Percentiles rank a stretch among this genome's conserved stretches.
Evolutionary conservation across 1,140 invertebrate species (phyloP).

Genomic region (Yoshiicerus persimilis): DNA sequence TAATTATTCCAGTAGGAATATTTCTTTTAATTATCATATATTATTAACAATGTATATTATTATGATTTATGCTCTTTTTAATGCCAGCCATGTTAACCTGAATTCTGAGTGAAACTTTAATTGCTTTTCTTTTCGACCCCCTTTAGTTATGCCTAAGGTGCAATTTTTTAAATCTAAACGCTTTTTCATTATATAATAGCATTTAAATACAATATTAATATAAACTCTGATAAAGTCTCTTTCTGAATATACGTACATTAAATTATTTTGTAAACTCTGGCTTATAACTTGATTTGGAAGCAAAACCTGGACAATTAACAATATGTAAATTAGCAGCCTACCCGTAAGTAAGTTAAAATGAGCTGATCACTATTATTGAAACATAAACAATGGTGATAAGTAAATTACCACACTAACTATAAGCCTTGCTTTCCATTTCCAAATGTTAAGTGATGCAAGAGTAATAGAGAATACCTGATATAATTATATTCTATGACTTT

Average conservation of each 20-base stretch:
- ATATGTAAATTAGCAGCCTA: neutral
- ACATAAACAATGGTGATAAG: too few species aligned
- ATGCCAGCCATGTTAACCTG: too few species aligned
- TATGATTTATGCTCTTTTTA: too few species aligned
- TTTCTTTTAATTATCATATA: too few species aligned
- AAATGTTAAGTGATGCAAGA: too few species aligned
- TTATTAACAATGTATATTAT: neutral
- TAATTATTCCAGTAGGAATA: too few species aligned
- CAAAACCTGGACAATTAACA: neutral
- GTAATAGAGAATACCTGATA: too few species aligned
- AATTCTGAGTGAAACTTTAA: neutral
- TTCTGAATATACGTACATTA: neutral
- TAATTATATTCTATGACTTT: too few species aligned
- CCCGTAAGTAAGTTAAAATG: neutral
- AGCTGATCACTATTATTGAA: too few species aligned
- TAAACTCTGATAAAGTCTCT: neutral
- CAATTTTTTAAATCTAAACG: neutral
- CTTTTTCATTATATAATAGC: neutral
- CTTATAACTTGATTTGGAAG: neutral
- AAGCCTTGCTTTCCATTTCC: too few species aligned
- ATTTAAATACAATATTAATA: neutral
- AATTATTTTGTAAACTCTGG: neutral
- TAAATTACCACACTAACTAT: too few species aligned
- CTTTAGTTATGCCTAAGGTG: neutral
- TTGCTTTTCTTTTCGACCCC: neutral